Evolutionary conservation across 2,113 vertebrate genomes (phyloP).

Genomic region (Amazona vittata): DNA sequence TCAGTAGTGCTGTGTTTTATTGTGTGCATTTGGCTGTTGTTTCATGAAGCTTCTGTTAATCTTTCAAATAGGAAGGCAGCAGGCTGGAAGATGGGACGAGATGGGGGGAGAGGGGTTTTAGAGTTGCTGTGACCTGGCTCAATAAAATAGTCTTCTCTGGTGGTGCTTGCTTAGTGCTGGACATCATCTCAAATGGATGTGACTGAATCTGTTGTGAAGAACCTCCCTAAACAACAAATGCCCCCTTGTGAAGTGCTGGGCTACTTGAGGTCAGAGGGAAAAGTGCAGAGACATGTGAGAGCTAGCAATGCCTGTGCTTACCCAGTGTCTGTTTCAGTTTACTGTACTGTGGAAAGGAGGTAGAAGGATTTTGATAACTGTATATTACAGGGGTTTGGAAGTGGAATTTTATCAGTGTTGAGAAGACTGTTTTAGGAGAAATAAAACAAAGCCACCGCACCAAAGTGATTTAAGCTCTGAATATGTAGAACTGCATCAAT

Average conservation of each 20-base stretch:
- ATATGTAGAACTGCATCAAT: background rate
- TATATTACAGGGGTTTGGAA: background rate
- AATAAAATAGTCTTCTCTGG: background rate
- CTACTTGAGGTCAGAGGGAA: rapidly evolving
- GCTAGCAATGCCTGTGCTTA: rapidly evolving
- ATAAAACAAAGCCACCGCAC: background rate
- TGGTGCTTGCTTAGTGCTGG: background rate
- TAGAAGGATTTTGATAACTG: background rate
- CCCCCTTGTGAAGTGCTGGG: background rate
- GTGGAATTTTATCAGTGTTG: background rate
- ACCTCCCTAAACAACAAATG: background rate
- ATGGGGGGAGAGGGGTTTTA: background rate
- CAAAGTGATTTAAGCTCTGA: background rate
- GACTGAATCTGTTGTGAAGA: background rate
- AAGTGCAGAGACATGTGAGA: too few relatives aligned
- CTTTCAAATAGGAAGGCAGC: background rate
- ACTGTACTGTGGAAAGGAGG: background rate
- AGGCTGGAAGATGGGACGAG: background rate
- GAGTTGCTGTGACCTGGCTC: background rate
- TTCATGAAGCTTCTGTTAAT: background rate
- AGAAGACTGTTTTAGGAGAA: background rate
- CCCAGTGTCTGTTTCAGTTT: background rate
- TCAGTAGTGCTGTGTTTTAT: background rate
- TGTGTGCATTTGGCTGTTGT: background rate
- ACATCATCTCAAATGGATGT: rapidly evolving